phyloP scores from a whole-genome alignment of 2,113 vertebrate genomes.

The Ia io region DNA sequence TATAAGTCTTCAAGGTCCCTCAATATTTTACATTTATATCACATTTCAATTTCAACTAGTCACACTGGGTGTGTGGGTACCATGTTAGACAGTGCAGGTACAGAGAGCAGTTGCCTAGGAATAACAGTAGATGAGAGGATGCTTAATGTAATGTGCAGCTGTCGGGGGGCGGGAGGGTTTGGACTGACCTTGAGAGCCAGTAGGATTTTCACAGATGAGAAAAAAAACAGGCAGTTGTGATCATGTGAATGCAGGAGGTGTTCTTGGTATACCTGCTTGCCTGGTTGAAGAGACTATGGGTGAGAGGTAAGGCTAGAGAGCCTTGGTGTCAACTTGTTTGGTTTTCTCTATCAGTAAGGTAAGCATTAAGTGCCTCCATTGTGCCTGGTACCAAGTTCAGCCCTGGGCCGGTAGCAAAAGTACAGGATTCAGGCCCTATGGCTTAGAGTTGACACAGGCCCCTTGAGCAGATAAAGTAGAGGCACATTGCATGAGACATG shows the following conservation, averaged over 20 bases:
- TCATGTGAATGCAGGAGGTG: neutral
- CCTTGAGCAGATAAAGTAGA: constrained; percentile 11
- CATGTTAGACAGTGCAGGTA: neutral
- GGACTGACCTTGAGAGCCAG: neutral
- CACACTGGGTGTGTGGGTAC: neutral
- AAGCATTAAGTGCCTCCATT: neutral
- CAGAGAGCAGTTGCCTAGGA: neutral
- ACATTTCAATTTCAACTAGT: neutral
- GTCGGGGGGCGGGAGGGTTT: neutral
- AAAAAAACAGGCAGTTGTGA: neutral
- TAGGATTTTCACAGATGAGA: neutral
- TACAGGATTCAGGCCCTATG: neutral
- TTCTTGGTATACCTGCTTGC: neutral
- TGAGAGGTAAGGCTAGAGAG: neutral
- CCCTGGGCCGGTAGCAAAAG: neutral
- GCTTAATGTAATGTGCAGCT: neutral
- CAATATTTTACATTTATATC: neutral
- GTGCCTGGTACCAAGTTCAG: neutral
- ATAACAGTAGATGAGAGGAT: neutral
- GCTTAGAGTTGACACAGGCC: neutral
- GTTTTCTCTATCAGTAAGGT: constrained; percentile 28
- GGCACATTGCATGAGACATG: neutral
- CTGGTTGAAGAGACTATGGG: neutral
- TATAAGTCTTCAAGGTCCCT: neutral
- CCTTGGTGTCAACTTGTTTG: neutral